Evolutionary conservation across 1,140 invertebrate species (phyloP).

Genomic region (Acromyrmex heyeri): DNA sequence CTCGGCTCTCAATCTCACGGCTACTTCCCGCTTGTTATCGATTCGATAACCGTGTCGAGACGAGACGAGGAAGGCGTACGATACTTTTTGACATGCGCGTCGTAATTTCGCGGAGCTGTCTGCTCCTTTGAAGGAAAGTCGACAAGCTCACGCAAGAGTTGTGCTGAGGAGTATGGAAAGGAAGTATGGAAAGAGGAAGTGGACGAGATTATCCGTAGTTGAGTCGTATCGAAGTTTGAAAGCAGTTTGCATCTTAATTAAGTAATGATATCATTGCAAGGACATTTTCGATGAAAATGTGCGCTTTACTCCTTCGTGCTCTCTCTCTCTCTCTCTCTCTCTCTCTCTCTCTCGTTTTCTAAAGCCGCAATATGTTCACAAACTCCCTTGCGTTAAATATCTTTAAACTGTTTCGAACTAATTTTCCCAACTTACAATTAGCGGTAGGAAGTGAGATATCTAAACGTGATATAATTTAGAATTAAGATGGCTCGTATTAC

Average conservation of each 20-base stretch:
- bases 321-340: neutral
- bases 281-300: slow-evolving; percentile 55
- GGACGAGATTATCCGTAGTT: slow-evolving; percentile 59
- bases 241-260: slow-evolving; percentile 77
- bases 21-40: slow-evolving; percentile 37
- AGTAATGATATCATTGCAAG: slow-evolving; percentile 69
- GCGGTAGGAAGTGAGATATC: slow-evolving; percentile 3
- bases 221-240: slow-evolving; percentile 64
- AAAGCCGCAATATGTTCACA: slow-evolving; percentile 36
- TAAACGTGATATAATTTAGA: neutral
- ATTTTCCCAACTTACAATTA: slow-evolving; percentile 61
- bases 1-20: slow-evolving; percentile 39
- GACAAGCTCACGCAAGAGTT: slow-evolving; percentile 22
- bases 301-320: slow-evolving; percentile 2
- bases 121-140: slow-evolving; percentile 13
- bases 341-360: neutral
- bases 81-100: slow-evolving; percentile 47
- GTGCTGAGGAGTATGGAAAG: neutral
- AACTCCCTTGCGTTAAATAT: slow-evolving; percentile 31
- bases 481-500: slow-evolving; percentile 44
- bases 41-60: slow-evolving; percentile 18
- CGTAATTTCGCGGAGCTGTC: slow-evolving; percentile 49
- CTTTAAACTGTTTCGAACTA: slow-evolving; percentile 56
- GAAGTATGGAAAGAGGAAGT: neutral
- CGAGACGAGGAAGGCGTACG: slow-evolving; percentile 3